Conservation (phyloP, 64 coral and sea anemone genomes). For the Montipora foliosa region DNA sequence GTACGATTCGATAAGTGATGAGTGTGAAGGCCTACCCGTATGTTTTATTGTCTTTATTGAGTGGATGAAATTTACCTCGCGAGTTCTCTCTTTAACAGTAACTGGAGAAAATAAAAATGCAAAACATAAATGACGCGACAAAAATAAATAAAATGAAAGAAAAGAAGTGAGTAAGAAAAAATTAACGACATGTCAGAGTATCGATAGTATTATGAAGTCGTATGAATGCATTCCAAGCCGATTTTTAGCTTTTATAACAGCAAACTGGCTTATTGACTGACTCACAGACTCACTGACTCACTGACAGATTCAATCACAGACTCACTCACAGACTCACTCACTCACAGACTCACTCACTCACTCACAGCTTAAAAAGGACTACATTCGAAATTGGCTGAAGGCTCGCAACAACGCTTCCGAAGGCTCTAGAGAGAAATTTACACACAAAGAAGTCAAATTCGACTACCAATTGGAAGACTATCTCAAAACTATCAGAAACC, state of each 20-base stretch:
- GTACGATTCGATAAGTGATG: neutral
- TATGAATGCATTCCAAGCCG: too few species aligned
- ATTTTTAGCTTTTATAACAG: too few species aligned
- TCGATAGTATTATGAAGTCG: neutral
- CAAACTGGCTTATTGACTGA: neutral
- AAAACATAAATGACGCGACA: neutral
- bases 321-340: too few species aligned
- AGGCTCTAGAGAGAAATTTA: too few species aligned
- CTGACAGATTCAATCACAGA: too few species aligned
- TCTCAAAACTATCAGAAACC: too few species aligned
- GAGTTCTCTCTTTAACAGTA: neutral
- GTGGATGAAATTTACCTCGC: neutral
- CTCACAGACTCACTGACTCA: neutral
- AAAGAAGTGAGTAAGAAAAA: neutral
- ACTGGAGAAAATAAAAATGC: conserved; percentile 12
- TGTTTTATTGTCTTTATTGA: neutral
- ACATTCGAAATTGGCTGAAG: too few species aligned
- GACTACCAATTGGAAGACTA: too few species aligned
- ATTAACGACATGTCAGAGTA: neutral
- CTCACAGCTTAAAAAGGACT: too few species aligned
- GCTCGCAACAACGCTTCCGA: too few species aligned
- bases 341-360: too few species aligned
- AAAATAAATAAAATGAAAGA: neutral
- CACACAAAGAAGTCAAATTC: too few species aligned
- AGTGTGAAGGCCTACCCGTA: neutral